Percentiles rank a stretch among this genome's conserved stretches.
Conservation (phyloP, 2,888 invertebrate species). For the Pterostichus madidus region DNA sequence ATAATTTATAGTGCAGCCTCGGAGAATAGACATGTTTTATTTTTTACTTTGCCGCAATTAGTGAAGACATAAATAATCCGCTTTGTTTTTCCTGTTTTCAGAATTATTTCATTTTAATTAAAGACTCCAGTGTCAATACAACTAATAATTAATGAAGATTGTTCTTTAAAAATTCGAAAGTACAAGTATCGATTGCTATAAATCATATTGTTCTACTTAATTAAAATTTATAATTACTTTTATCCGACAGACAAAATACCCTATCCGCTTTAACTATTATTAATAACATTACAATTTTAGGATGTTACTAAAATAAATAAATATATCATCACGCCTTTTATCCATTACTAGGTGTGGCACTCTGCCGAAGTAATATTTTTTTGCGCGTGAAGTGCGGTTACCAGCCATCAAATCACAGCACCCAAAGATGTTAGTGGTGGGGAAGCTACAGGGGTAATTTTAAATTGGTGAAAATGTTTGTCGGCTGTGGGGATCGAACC, state of each 20-base stretch:
- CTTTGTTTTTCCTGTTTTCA: conserved; percentile 33
- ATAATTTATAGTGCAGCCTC: conserved; percentile 7
- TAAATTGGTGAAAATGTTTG: too few relatives aligned
- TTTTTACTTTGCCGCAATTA: not conserved
- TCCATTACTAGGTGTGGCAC: too few relatives aligned
- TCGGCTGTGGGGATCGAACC: too few relatives aligned
- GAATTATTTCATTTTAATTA: conserved; percentile 30
- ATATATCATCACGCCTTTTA: too few relatives aligned
- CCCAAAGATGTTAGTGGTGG: too few relatives aligned
- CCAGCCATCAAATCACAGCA: too few relatives aligned
- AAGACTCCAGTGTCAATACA: conserved; percentile 13
- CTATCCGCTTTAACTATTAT: too few relatives aligned
- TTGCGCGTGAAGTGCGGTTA: too few relatives aligned
- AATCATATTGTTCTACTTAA: conserved; percentile 36
- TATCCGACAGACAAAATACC: not conserved
- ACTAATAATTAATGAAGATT: conserved; percentile 25
- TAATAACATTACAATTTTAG: too few relatives aligned
- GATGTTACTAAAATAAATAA: too few relatives aligned
- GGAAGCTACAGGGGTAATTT: too few relatives aligned
- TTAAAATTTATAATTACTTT: conserved; percentile 44
- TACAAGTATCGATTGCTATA: conserved; percentile 7
- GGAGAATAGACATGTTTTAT: conserved; percentile 18
- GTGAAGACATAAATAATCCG: not conserved
- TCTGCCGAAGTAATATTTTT: too few relatives aligned
- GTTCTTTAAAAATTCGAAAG: conserved; percentile 37